Percentiles rank a stretch among this genome's conserved stretches.
phyloP scores from a whole-genome alignment of 2,113 vertebrate species.

The Campylomormyrus tamandua region DNA sequence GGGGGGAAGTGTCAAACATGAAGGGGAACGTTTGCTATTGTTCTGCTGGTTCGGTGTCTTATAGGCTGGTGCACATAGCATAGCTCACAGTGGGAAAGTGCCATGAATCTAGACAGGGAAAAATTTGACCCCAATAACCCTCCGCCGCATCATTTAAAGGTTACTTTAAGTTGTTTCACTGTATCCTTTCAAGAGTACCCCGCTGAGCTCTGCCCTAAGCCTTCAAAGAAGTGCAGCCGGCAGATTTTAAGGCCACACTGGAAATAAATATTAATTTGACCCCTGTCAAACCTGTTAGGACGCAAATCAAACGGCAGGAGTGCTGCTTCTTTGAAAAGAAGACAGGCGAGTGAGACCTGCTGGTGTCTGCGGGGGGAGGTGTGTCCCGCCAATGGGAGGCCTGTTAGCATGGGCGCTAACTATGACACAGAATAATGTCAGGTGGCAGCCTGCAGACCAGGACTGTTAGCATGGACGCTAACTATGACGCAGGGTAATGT shows the following conservation, averaged over 20 bases:
- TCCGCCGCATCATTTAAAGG: constrained; percentile 50
- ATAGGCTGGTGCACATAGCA: constrained; percentile 47
- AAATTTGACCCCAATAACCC: constrained; percentile 38
- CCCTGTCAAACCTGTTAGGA: constrained; percentile 48
- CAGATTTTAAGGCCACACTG: constrained; percentile 53
- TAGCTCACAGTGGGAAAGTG: constrained; percentile 39
- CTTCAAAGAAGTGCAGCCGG: constrained; percentile 56
- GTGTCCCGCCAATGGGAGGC: constrained; percentile 4
- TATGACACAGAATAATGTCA: constrained; percentile 23
- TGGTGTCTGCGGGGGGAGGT: neutral
- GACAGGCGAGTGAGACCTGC: neutral
- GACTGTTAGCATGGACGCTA: constrained; percentile 30
- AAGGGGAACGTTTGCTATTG: constrained; percentile 58
- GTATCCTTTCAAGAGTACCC: constrained; percentile 41
- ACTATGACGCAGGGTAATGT: constrained; percentile 31
- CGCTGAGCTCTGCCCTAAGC: constrained; percentile 35
- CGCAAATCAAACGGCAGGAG: constrained; percentile 11
- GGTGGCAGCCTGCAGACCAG: constrained; percentile 39
- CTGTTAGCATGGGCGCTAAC: neutral
- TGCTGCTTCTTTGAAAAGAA: constrained; percentile 10
- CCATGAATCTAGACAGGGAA: constrained; percentile 41
- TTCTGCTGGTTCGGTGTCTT: constrained; percentile 54
- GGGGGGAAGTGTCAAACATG: constrained; percentile 50
- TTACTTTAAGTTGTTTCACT: constrained; percentile 48
- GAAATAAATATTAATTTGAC: constrained; percentile 68